Percentiles rank a stretch among this genome's conserved stretches.
Conservation (phyloP, 2,797 vertebrate genomes). For the Hydrolagus colliei region DNA sequence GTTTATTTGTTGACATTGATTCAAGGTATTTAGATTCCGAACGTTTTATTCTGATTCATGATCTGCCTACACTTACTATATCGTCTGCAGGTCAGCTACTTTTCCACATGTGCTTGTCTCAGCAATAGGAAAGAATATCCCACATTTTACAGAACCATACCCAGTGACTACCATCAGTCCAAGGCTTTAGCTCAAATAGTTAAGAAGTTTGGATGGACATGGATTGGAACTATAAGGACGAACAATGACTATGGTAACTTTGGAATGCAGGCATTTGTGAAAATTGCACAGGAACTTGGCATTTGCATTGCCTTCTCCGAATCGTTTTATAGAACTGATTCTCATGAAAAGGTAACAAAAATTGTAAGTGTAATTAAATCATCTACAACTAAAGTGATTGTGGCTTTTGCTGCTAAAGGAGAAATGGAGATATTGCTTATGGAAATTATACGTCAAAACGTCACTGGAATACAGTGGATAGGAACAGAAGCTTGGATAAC, state of each 20-base stretch:
- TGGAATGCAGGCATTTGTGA: background rate
- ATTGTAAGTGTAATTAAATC: constrained; percentile 10
- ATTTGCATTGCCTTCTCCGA: constrained; percentile 10
- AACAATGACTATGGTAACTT: constrained; percentile 16
- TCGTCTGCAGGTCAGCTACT: background rate
- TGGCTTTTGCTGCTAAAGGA: background rate
- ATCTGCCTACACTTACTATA: too few relatives aligned
- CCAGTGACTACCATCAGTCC: constrained; percentile 15
- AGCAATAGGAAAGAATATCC: background rate
- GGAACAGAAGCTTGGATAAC: constrained; percentile 20
- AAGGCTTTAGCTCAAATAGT: background rate
- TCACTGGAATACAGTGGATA: constrained; percentile 19
- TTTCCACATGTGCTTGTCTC: background rate
- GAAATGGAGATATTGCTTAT: background rate
- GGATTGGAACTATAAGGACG: constrained; percentile 9
- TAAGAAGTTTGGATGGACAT: constrained; percentile 9
- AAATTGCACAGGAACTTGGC: background rate
- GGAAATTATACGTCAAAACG: constrained; percentile 2
- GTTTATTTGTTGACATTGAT: too few relatives aligned
- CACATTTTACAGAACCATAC: constrained; percentile 13
- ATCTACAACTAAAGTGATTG: constrained; percentile 21
- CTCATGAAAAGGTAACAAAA: background rate
- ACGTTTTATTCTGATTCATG: too few relatives aligned
- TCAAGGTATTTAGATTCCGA: too few relatives aligned
- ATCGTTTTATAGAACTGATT: constrained; percentile 2